Evolutionary conservation across 2,888 invertebrate genomes (phyloP).

Genomic region (Drosophila picticornis): DNA sequence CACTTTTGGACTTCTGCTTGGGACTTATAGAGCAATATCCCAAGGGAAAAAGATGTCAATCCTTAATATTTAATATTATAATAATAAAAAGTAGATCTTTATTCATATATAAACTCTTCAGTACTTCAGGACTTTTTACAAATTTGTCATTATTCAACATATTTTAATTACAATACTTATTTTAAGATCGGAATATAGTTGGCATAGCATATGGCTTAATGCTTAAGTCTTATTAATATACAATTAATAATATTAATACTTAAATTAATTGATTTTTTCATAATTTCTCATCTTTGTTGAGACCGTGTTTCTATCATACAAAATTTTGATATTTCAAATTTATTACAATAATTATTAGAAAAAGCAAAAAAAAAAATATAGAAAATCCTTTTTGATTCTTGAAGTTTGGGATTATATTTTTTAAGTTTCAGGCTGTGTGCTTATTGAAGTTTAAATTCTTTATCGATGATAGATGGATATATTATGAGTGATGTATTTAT

Average conservation of each 20-base stretch:
- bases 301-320: background rate
- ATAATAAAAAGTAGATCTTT: accelerated
- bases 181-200: too few relatives aligned
- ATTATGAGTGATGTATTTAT: background rate
- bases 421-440: background rate
- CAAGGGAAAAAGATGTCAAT: background rate
- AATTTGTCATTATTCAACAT: accelerated
- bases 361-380: accelerated
- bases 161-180: too few relatives aligned
- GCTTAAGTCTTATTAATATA: too few relatives aligned
- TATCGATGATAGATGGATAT: background rate
- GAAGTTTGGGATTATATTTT: background rate
- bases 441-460: background rate
- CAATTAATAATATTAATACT: background rate
- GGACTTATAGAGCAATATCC: background rate
- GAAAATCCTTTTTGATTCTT: background rate
- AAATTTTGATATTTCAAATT: background rate
- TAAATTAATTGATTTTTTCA: background rate
- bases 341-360: background rate
- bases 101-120: background rate
- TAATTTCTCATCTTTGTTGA: background rate
- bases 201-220: too few relatives aligned
- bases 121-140: background rate
- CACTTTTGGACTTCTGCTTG: background rate
- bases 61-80: too few relatives aligned